phyloP scores from a whole-genome alignment of 2,797 vertebrate genomes.

The Typhlichthys eigenmanni region DNA sequence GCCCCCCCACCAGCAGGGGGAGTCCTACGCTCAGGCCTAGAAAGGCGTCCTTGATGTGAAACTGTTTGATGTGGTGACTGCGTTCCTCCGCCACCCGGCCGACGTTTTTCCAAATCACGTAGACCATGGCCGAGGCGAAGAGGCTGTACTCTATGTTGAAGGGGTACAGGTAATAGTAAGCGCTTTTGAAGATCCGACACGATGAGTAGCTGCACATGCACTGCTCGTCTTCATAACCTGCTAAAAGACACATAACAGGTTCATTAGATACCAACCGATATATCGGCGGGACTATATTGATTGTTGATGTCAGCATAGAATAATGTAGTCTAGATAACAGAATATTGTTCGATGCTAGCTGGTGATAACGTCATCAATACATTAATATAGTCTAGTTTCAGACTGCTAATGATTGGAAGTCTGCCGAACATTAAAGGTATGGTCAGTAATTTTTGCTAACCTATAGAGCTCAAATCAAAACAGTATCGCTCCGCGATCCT shows the following conservation, averaged over 20 bases:
- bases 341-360: too few species aligned
- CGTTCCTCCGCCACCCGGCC: constrained; percentile 80
- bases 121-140: constrained; percentile 93
- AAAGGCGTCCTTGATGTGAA: constrained; percentile 76
- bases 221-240: constrained; percentile 38
- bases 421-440: too few species aligned
- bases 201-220: constrained; percentile 83
- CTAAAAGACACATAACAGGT: constrained; percentile 50
- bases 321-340: too few species aligned
- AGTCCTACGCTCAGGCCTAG: constrained; percentile 74
- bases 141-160: constrained; percentile 98
- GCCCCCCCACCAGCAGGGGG: constrained; percentile 78
- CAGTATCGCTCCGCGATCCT: too few species aligned
- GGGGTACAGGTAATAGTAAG: constrained; percentile 92
- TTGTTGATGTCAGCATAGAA: too few species aligned
- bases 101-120: constrained; percentile 97
- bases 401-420: too few species aligned
- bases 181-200: constrained; percentile 85
- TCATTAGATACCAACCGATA: background rate
- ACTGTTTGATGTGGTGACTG: constrained; percentile 65
- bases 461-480: too few species aligned
- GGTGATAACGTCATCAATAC: too few species aligned
- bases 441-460: too few species aligned
- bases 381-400: too few species aligned
- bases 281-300: too few species aligned